Base-by-base conservation (phyloP, 2,888 invertebrate species). In the Euproctis similis region DNA sequence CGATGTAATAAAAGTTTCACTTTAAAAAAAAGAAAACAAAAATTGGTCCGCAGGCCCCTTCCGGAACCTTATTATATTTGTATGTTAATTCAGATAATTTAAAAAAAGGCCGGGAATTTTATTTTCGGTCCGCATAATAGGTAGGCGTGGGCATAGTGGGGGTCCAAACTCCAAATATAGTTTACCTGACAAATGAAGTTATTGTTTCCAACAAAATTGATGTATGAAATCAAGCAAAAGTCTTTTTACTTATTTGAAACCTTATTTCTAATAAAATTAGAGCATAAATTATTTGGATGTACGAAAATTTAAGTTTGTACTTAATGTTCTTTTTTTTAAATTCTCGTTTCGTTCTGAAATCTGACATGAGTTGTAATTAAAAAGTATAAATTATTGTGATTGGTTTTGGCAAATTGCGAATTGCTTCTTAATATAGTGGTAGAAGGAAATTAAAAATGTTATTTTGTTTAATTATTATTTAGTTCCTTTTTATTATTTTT, bases 351-450 rank as follows among this genome's bases (percentile, higher is more conserved):
- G 47, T 50, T 46, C 50, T 52, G 46, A 19, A 31, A 36, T 46
- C 46, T 58, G 66, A 68, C 66, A 64, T 59, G 48, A 45, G 44
- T 46, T 60, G 53, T 74, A 77, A 80, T 81, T 81, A 80, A 77
- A n/a, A 74, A 68, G 64, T 68, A 62, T 73, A 76, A 78, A 72
- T 78, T 77, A 82, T 80, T 78, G 67, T 76, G 76, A 82, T 81
- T 78, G 75, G 65, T 70, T 78, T 74, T 77, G 77, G 78, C 75
- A 77, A 74, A 80, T 78, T 77, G 76, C 72, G 66, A 74, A 81
- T 75, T 72, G 75, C 64, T 56, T 67, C 42, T 53, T 54, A 56
- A 57, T 61, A 49, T 39, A 43, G 28, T 49, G 38, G 28, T 34
- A 46, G 30, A 42, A 43, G 49, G 44, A 42, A 50, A 31, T 43